A percentile compares a stretch with the other conserved stretches of the same genome.
Conservation (phyloP, 2,888 invertebrate species). For the Linnaemya vulpina region DNA sequence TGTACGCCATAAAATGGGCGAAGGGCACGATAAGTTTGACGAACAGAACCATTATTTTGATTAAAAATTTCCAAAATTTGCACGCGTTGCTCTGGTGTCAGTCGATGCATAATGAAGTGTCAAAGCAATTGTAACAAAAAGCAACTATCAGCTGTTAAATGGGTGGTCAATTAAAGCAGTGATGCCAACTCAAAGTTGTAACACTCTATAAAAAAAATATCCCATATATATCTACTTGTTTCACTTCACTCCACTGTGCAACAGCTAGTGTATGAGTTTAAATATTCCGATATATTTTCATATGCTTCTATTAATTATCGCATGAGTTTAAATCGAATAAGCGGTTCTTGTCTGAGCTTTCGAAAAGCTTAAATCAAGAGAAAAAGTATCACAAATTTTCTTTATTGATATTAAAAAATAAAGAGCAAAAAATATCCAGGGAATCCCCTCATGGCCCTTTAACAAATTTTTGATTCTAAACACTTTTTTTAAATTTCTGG, state of each 20-base stretch:
- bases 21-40: no score
- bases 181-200: no score
- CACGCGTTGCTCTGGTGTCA: no score
- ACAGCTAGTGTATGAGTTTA: neutral
- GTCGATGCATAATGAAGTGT: no score
- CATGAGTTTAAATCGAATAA: no score
- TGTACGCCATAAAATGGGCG: no score
- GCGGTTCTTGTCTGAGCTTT: neutral
- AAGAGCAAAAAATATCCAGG: conserved; percentile 8
- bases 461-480: neutral
- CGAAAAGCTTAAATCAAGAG: neutral
- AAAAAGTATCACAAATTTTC: neutral
- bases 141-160: no score
- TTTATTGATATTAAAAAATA: neutral
- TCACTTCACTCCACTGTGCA: neutral
- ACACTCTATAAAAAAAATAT: no score
- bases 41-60: no score
- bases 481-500: conserved; percentile 36
- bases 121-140: no score
- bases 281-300: neutral
- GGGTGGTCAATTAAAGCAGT: no score
- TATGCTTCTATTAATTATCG: neutral
- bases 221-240: neutral
- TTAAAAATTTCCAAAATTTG: no score
- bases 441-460: conserved; percentile 58